Conservation (phyloP, 2,888 invertebrate species). For the Prostheceraeus crozeri region DNA sequence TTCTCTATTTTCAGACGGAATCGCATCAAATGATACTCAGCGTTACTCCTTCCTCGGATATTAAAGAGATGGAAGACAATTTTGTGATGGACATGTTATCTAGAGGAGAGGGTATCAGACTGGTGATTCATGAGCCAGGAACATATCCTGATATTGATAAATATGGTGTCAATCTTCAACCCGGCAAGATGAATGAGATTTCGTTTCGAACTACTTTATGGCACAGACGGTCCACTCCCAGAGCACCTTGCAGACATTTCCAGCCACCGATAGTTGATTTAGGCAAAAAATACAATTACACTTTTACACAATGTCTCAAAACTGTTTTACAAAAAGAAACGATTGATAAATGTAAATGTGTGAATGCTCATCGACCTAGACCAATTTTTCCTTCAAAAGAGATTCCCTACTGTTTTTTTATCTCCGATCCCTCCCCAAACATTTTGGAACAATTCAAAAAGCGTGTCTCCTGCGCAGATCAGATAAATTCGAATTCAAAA, state of each 20-base stretch:
- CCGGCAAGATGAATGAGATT: constrained; percentile 37
- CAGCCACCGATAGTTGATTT: constrained; percentile 31
- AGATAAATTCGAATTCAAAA: constrained; percentile 22
- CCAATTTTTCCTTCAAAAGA: constrained; percentile 3
- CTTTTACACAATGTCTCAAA: constrained; percentile 32
- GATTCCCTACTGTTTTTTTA: constrained; percentile 33
- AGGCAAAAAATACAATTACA: constrained; percentile 27
- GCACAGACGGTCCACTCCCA: constrained; percentile 26
- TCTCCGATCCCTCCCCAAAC: background rate
- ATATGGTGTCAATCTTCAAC: constrained; percentile 35
- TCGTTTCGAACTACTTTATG: constrained; percentile 26
- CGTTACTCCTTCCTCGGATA: constrained; percentile 28
- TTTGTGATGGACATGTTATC: constrained; percentile 36
- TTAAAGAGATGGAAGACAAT: constrained; percentile 22
- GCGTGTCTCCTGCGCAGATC: background rate
- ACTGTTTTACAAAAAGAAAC: constrained; percentile 25
- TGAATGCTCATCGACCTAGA: constrained; percentile 25
- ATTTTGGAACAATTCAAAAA: constrained; percentile 16
- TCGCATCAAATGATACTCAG: constrained; percentile 31
- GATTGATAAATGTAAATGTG: constrained; percentile 35
- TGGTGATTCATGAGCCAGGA: constrained; percentile 33
- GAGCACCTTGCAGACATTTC: constrained; percentile 20
- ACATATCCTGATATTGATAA: constrained; percentile 36
- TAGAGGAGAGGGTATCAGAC: constrained; percentile 30
- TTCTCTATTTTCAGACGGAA: constrained; percentile 26